phyloP scores from a whole-genome alignment of 2,888 invertebrate genomes.

The Melanophora roralis region DNA sequence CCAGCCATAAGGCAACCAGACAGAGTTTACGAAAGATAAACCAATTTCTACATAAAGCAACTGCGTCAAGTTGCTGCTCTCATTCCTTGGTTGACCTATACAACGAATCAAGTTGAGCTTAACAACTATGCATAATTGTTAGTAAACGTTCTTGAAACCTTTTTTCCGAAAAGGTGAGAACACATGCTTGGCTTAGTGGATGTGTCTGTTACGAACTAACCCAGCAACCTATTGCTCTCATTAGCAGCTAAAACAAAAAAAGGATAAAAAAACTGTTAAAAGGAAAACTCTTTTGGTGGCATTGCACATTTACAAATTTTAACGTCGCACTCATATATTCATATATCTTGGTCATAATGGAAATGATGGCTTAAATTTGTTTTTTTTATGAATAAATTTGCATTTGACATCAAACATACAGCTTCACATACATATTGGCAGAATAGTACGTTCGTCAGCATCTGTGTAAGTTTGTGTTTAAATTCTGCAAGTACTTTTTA shows the following conservation, averaged over 20 bases:
- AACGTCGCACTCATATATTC: constrained; percentile 1
- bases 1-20: not conserved
- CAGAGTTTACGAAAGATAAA: constrained; percentile 3
- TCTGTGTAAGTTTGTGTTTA: not conserved
- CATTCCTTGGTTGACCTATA: constrained; percentile 29
- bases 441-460: constrained; percentile 5
- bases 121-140: not conserved
- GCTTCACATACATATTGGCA: constrained; percentile 37
- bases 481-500: constrained; percentile 21
- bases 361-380: constrained; percentile 44
- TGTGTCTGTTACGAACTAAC: constrained; percentile 50
- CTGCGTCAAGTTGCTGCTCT: not conserved
- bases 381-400: constrained; percentile 58
- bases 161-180: constrained; percentile 18
- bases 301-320: constrained; percentile 4
- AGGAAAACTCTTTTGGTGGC: constrained; percentile 26
- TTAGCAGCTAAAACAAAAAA: constrained; percentile 58
- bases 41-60: not conserved
- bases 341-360: constrained; percentile 34
- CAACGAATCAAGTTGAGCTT: constrained; percentile 11
- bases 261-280: not conserved
- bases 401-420: constrained; percentile 40
- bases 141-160: constrained; percentile 6
- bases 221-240: constrained; percentile 63
- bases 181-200: not conserved